Base-by-base conservation (phyloP, 2,888 invertebrate species). In the Thyatira batis region DNA sequence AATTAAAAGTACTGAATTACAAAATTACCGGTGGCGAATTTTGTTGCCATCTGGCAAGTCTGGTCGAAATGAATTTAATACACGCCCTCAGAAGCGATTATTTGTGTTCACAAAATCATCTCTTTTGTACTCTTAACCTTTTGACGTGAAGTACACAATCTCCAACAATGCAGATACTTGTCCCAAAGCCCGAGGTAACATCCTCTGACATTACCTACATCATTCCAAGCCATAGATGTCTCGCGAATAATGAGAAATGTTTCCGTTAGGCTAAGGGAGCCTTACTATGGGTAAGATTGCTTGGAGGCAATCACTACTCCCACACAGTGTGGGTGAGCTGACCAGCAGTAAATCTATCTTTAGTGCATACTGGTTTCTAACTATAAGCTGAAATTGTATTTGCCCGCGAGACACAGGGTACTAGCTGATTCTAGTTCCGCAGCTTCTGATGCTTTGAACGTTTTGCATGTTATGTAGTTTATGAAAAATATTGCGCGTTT, bases 231-330 rank as follows among this genome's bases (percentile, higher is more conserved):
- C 58, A 52, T 65, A 63, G 65, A 66, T 57, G 71, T 67, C 69
- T 65, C 21, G 65, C 57, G 57, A 71, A 72, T 70, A 70, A 70
- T 73, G 69, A 73, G 71, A 65, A 66, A 76, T 67, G 57, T 69
- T 65, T 69, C 71, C 70, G 66, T 60, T 66, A 64, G 58, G 55
- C 57, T 59, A 56, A 58, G 62, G 63, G 62, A 61, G 61, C 49
- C 49, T 57, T 55, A 62, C 59, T 52, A 55, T 56, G 23, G 65
- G 63, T 63, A 58, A 61, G 68, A 64, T 68, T 57, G 60, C 60
- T 33, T 28, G 49, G 50, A 68, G 69, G 68, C 61, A 61, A 67
- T 69, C 66, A 70, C 59, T 52, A 59, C 73, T 69, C 71, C 71
- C 60, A 72, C 73, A 11, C 20, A 39, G 58, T 65, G 73, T 74